phyloP scores from a whole-genome alignment of 2,113 vertebrate species.

The Spea multiplicata region DNA sequence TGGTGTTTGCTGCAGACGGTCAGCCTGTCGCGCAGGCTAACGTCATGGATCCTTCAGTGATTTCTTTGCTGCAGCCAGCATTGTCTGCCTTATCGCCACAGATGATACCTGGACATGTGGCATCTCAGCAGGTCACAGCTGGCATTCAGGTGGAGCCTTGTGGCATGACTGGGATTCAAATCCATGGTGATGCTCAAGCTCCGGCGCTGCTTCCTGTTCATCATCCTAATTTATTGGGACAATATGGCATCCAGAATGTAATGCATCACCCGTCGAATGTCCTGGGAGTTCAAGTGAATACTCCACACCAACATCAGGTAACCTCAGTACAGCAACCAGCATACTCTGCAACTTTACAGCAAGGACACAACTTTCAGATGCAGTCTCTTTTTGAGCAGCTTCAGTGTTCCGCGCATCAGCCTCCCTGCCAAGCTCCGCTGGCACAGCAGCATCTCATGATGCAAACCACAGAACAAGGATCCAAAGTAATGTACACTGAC shows the following conservation, averaged over 20 bases:
- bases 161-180: conserved; percentile 41
- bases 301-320: conserved; percentile 56
- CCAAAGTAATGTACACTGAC: conserved; percentile 47
- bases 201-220: conserved; percentile 44
- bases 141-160: conserved; percentile 42
- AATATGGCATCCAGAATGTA: conserved; percentile 37
- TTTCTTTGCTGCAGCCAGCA: conserved; percentile 54
- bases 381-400: conserved; percentile 61
- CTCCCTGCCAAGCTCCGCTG: conserved; percentile 18
- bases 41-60: conserved; percentile 46
- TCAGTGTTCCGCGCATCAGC: conserved; percentile 21
- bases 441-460: conserved; percentile 32
- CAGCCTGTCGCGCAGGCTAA: conserved; percentile 53
- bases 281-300: conserved; percentile 47
- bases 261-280: conserved; percentile 33
- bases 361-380: conserved; percentile 60
- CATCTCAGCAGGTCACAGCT: conserved; percentile 27
- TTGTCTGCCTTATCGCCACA: conserved; percentile 49
- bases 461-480: conserved; percentile 16
- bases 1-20: conserved; percentile 63
- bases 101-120: conserved; percentile 44
- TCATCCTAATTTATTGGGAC: conserved; percentile 35
- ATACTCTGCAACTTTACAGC: conserved; percentile 53
- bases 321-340: conserved; percentile 55
- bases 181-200: conserved; percentile 28